Percentiles rank a stretch among this genome's conserved stretches.
Conservation (phyloP, 2,888 invertebrate species). For the Orthonychiurus folsomi region DNA sequence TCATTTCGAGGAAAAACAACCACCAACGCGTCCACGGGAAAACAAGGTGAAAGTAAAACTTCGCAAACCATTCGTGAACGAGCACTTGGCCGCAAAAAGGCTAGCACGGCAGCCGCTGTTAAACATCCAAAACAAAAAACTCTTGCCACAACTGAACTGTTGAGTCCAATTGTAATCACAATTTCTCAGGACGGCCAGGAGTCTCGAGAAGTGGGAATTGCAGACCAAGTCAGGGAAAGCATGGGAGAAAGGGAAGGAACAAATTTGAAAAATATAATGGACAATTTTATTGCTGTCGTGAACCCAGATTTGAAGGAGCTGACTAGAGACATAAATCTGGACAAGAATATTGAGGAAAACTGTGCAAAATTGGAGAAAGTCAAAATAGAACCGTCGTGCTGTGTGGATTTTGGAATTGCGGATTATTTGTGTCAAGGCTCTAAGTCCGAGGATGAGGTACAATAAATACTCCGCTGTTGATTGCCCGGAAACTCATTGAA, state of each 20-base stretch:
- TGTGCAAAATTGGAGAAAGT: not conserved
- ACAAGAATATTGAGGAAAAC: not conserved
- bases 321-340: not conserved
- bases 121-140: not conserved
- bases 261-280: not conserved
- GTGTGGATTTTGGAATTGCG: slow-evolving; percentile 38
- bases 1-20: not conserved
- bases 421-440: slow-evolving; percentile 32
- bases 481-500: not conserved
- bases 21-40: too few relatives aligned
- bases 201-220: too few relatives aligned
- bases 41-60: not conserved
- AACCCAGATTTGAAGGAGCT: not conserved
- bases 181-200: not conserved
- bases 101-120: not conserved
- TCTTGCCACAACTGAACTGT: not conserved
- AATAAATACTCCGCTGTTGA: slow-evolving; percentile 1
- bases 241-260: not conserved
- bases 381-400: slow-evolving; percentile 11
- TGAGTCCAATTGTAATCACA: not conserved
- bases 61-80: not conserved
- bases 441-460: slow-evolving; percentile 31
- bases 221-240: not conserved
- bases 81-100: not conserved
- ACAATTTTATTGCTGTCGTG: not conserved